Evolutionary conservation across 2,113 vertebrate species (phyloP).

Genomic region (Pangasianodon gigas): DNA sequence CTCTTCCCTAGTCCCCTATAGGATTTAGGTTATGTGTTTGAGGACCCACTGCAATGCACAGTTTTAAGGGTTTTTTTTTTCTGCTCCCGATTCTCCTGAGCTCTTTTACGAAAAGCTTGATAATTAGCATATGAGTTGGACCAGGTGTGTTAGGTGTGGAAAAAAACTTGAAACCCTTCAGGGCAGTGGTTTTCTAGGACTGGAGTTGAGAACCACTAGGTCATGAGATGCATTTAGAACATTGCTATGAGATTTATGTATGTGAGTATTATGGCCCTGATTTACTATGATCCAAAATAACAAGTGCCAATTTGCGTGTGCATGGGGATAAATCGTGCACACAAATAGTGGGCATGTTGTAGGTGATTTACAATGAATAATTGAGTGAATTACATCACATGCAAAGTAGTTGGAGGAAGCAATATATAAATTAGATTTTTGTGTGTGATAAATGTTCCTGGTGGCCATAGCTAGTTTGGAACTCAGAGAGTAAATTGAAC

Average conservation of each 20-base stretch:
- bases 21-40: background rate
- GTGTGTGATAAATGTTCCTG: background rate
- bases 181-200: background rate
- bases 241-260: slow-evolving; percentile 13
- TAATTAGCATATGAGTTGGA: background rate
- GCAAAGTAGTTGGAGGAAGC: background rate
- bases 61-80: background rate
- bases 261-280: background rate
- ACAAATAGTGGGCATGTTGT: background rate
- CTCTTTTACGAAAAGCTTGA: background rate
- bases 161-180: background rate
- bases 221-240: slow-evolving; percentile 9
- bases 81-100: background rate
- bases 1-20: background rate
- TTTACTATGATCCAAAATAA: background rate
- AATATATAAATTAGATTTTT: slow-evolving; percentile 1
- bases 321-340: background rate
- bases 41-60: background rate
- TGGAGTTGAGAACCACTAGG: background rate
- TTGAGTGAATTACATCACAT: background rate
- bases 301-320: background rate
- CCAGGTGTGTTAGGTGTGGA: background rate
- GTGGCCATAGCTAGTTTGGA: background rate
- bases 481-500: background rate
- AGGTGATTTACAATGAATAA: background rate